Percentiles rank a stretch among this genome's conserved stretches.
Conservation (phyloP, 2,797 vertebrate species). For the Aeoliscus strigatus region DNA sequence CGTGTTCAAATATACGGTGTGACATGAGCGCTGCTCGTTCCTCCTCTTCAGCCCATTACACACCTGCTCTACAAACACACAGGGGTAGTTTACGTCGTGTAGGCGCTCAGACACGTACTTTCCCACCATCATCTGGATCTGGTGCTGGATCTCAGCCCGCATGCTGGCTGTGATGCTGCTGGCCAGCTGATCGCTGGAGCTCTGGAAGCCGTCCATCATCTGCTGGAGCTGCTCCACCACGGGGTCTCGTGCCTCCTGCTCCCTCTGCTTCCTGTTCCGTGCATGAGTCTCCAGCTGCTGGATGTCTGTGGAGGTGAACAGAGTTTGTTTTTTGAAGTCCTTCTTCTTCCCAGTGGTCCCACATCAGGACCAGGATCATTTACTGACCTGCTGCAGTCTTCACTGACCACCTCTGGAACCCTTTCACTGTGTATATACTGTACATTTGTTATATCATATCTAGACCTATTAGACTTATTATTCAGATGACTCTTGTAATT, state of each 20-base stretch:
- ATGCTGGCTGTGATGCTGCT: constrained; percentile 79
- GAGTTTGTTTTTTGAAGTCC: not conserved
- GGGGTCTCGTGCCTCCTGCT: constrained; percentile 86
- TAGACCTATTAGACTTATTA: no score
- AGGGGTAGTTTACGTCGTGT: not conserved
- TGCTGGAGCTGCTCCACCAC: constrained; percentile 86
- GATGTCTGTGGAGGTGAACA: constrained; percentile 72
- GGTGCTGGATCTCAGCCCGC: constrained; percentile 89
- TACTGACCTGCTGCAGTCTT: no score
- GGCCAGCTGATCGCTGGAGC: constrained; percentile 84
- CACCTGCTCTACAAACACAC: constrained; percentile 11
- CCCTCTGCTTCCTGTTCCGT: constrained; percentile 84
- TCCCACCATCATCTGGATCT: constrained; percentile 89
- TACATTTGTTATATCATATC: no score
- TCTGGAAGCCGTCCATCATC: constrained; percentile 84
- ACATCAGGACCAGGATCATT: no score
- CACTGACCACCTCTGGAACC: no score
- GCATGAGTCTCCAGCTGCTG: constrained; percentile 91
- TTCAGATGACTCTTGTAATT: no score
- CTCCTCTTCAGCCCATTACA: constrained; percentile 38
- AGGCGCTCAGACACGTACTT: constrained; percentile 76
- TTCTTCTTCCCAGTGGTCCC: no score
- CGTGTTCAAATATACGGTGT: constrained; percentile 54
- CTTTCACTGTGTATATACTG: no score
- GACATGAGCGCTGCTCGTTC: constrained; percentile 57